These are phyloP conservation scores for Crotalus tigris DNA, from an alignment of 2,113 vertebrate species.

Conservation along the genomic window DNA sequence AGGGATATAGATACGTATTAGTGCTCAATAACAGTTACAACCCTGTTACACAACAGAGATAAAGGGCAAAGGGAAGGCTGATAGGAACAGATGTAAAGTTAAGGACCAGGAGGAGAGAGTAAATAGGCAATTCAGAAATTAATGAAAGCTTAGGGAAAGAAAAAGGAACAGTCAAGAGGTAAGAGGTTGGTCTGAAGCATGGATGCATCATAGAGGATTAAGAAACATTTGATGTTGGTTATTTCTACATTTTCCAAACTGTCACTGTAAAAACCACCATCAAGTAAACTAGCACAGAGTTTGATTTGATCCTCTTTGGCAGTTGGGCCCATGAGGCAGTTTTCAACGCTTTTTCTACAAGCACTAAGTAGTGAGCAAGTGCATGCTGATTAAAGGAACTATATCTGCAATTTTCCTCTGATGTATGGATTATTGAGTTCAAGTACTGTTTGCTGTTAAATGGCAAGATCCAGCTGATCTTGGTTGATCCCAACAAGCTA, in stretches of 20 bases:
- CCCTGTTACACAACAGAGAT: conserved; percentile 40
- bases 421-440: not conserved
- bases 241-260: conserved; percentile 35
- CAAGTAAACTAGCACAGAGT: not conserved
- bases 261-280: not conserved
- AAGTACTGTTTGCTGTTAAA: not conserved
- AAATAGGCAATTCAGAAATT: conserved; percentile 25
- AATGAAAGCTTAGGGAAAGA: conserved; percentile 36
- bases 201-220: not conserved
- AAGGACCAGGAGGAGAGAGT: conserved; percentile 20
- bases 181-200: not conserved
- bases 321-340: not conserved
- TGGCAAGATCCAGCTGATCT: not conserved
- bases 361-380: not conserved
- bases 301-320: not conserved
- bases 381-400: not conserved
- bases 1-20: not conserved
- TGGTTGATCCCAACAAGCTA: not conserved
- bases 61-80: conserved; percentile 36
- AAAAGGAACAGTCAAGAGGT: not conserved
- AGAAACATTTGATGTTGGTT: conserved; percentile 34
- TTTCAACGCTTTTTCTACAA: not conserved
- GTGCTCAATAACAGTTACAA: conserved; percentile 33
- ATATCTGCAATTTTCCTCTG: not conserved
- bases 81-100: conserved; percentile 34